Conservation (phyloP, 1,140 invertebrate genomes). For the Reticulitermes speratus region DNA sequence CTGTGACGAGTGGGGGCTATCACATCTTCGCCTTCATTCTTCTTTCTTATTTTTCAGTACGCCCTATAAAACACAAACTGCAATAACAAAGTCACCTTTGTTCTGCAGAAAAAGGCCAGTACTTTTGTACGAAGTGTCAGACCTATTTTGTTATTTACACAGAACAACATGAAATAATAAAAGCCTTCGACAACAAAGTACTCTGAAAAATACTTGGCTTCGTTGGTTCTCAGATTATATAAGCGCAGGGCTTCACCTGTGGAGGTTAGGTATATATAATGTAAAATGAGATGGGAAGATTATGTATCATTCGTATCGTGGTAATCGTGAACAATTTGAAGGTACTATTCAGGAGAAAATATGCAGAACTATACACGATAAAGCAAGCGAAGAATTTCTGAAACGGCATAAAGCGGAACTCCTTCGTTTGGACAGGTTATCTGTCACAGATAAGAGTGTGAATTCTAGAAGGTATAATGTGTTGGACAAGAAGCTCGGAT, state of each 20-base stretch:
- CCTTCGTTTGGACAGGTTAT: not conserved
- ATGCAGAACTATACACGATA: too few species aligned
- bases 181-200: not conserved
- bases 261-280: too few species aligned
- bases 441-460: not conserved
- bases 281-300: too few species aligned
- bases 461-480: not conserved
- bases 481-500: not conserved
- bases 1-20: not conserved
- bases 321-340: too few species aligned
- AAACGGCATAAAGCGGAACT: too few species aligned
- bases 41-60: not conserved
- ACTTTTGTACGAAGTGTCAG: not conserved
- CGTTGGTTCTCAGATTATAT: too few species aligned
- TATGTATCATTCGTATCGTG: too few species aligned
- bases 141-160: not conserved
- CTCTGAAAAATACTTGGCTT: not conserved
- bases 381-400: too few species aligned
- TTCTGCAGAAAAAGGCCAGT: not conserved
- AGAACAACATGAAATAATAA: not conserved
- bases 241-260: too few species aligned
- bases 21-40: not conserved
- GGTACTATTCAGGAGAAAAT: too few species aligned
- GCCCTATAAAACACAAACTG: not conserved
- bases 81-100: not conserved